Percentiles rank a stretch among this genome's conserved stretches.
Evolutionary conservation across 2,113 vertebrate genomes (phyloP).

Genomic region (Egretta garzetta): DNA sequence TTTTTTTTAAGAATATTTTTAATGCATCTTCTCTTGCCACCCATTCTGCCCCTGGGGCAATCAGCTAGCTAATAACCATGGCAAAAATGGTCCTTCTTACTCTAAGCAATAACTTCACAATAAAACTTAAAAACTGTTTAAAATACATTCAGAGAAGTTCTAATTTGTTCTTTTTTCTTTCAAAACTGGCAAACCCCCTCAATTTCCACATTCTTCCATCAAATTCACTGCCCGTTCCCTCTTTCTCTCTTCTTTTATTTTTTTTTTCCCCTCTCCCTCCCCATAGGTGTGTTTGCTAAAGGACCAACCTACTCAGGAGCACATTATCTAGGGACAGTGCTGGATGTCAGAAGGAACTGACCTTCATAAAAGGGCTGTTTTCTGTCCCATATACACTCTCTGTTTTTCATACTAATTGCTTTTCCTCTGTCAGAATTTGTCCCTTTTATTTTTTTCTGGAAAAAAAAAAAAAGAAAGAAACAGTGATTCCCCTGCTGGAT

Average conservation of each 20-base stretch:
- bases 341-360: background rate
- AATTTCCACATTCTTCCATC: background rate
- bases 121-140: constrained; percentile 24
- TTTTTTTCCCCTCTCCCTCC: background rate
- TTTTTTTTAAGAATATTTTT: background rate
- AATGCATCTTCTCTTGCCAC: background rate
- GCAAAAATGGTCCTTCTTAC: background rate
- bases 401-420: background rate
- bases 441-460: too few species aligned
- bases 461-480: background rate
- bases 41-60: background rate
- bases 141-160: background rate
- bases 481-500: background rate
- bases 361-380: background rate
- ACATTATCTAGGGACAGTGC: background rate
- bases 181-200: background rate
- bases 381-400: background rate
- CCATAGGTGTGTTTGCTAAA: background rate
- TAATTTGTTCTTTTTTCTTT: constrained; percentile 34
- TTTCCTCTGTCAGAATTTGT: background rate
- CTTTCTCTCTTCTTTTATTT: background rate
- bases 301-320: background rate
- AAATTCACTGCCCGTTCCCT: background rate
- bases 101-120: background rate
- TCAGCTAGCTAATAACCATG: background rate